Evolutionary conservation across 2,113 vertebrate species (phyloP).

Genomic region (Seriola rivoliana): DNA sequence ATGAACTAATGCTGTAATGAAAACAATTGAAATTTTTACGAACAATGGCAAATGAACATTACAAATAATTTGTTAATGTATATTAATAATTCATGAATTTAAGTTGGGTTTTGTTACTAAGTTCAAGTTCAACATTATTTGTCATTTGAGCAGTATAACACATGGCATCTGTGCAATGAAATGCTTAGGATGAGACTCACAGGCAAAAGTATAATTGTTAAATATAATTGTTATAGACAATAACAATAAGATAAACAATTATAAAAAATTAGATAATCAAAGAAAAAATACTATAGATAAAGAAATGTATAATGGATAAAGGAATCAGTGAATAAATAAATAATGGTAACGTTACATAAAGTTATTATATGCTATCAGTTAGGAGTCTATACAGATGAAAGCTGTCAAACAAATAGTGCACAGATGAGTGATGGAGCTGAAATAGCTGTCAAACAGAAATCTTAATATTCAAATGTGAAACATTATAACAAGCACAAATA

Average conservation of each 20-base stretch:
- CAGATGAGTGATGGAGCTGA: not conserved
- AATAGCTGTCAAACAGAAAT: not conserved
- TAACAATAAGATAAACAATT: not conserved
- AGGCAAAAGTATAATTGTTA: too few species aligned
- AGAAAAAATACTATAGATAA: not conserved
- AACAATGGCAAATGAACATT: too few species aligned
- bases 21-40: too few species aligned
- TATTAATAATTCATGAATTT: too few species aligned
- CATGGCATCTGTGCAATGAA: not conserved
- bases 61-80: too few species aligned
- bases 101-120: too few species aligned
- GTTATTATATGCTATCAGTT: too few species aligned
- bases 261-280: not conserved
- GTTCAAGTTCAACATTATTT: too few species aligned
- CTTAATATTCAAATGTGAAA: not conserved
- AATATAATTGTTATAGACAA: not conserved
- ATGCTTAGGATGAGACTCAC: not conserved
- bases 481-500: not conserved
- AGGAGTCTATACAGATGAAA: not conserved
- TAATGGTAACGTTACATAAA: not conserved
- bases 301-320: not conserved
- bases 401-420: not conserved
- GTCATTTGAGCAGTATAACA: too few species aligned
- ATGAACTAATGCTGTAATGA: too few species aligned
- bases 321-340: not conserved